Conservation (phyloP, 64 coral and sea anemone genomes). For the Stichodactyla helianthus region DNA sequence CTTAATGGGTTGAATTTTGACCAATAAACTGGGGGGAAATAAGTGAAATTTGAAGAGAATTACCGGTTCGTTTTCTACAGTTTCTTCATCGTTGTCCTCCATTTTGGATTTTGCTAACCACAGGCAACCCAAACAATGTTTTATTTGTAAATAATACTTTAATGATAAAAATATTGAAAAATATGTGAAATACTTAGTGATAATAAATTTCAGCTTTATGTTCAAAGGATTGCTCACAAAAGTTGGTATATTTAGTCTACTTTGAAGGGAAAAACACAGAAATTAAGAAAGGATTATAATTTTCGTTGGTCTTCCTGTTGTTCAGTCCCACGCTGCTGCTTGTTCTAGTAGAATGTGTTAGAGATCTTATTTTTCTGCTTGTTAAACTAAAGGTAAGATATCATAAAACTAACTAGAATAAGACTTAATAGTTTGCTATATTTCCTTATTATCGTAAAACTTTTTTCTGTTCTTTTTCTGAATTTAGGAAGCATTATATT, state of each 20-base stretch:
- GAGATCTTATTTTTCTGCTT: not conserved
- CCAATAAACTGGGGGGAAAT: not conserved
- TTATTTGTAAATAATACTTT: not conserved
- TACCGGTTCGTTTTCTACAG: conserved; percentile 7
- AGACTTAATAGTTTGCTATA: not conserved
- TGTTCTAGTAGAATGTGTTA: not conserved
- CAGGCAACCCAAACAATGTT: not conserved
- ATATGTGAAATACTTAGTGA: no score
- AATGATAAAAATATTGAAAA: not conserved
- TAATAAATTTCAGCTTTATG: no score
- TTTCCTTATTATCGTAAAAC: no score
- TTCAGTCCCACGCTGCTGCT: not conserved
- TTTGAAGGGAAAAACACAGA: no score
- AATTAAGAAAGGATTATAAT: not conserved
- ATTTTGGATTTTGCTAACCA: conserved; percentile 21
- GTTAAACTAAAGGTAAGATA: not conserved
- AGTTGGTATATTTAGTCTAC: no score
- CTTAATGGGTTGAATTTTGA: not conserved
- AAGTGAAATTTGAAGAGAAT: no score
- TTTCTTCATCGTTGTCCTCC: conserved; percentile 20
- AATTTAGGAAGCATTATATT: no score
- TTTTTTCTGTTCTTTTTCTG: no score
- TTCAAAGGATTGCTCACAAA: no score
- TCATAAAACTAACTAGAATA: not conserved
- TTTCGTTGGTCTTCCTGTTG: not conserved